Evolutionary conservation across 2,797 vertebrate genomes (phyloP).

Genomic region (Antennarius maculatus): DNA sequence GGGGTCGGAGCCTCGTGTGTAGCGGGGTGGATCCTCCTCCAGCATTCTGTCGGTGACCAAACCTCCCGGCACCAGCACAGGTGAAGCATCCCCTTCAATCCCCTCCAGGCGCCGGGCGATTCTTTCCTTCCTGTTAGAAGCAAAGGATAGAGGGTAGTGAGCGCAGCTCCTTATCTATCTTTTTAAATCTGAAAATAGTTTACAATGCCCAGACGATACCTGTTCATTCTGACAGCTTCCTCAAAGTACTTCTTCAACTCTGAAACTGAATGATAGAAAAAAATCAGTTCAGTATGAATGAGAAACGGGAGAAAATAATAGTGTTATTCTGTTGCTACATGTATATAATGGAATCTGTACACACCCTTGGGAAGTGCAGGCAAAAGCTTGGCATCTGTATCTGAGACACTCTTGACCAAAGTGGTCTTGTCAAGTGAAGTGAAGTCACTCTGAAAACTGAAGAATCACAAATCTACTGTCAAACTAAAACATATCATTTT

Average conservation of each 20-base stretch:
- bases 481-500: neutral
- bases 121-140: constrained; percentile 89
- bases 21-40: constrained; percentile 94
- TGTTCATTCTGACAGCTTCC: constrained; percentile 89
- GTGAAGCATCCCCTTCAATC: constrained; percentile 89
- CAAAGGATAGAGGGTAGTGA: neutral
- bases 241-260: constrained; percentile 97
- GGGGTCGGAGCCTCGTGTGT: constrained; percentile 92
- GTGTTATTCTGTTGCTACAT: neutral
- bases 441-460: constrained; percentile 91
- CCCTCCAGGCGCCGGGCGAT: constrained; percentile 95
- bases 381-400: constrained; percentile 88
- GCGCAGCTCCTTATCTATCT: neutral
- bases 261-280: constrained; percentile 87
- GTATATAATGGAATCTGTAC: constrained; percentile 25
- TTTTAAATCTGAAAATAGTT: constrained; percentile 1
- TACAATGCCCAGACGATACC: constrained; percentile 73
- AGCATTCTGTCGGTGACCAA: constrained; percentile 91
- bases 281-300: constrained; percentile 9
- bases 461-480: constrained; percentile 9
- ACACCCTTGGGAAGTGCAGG: constrained; percentile 91
- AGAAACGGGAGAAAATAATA: neutral
- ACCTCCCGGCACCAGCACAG: constrained; percentile 87
- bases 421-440: constrained; percentile 81
- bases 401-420: constrained; percentile 83